Evolutionary conservation across 2,797 vertebrate genomes (phyloP).

Genomic region (Leuciscus waleckii): DNA sequence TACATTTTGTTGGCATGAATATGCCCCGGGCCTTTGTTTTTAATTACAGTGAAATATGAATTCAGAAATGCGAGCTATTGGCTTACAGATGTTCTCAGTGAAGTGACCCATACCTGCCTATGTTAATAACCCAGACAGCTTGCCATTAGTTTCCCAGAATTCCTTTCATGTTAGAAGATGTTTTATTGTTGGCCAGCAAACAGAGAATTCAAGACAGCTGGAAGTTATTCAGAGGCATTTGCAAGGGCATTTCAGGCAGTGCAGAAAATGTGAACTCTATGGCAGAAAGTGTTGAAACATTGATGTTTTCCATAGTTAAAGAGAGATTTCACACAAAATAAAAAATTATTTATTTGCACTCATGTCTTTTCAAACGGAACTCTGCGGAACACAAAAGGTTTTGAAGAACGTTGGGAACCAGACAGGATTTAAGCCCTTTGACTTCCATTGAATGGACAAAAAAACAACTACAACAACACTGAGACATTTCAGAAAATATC

Average conservation of each 20-base stretch:
- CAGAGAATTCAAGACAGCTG: conserved; percentile 24
- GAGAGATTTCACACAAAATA: neutral
- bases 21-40: neutral
- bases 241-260: conserved; percentile 18
- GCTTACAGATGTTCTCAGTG: neutral
- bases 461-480: too few relatives aligned
- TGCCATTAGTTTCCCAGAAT: conserved; percentile 7
- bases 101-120: conserved; percentile 7
- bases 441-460: too few relatives aligned
- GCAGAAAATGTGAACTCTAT: neutral
- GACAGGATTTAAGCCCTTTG: too few relatives aligned
- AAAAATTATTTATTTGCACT: neutral
- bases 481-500: too few relatives aligned
- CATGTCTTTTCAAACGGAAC: neutral
- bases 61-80: neutral
- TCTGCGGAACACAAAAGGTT: too few relatives aligned
- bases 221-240: conserved; percentile 28
- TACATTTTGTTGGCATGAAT: neutral
- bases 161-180: conserved; percentile 28
- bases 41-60: conserved; percentile 9
- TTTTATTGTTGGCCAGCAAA: neutral
- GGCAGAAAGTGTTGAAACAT: neutral
- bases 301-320: neutral
- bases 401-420: too few relatives aligned
- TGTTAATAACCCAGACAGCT: conserved; percentile 11